phyloP scores from a whole-genome alignment of 2,888 invertebrate genomes.

The Glaucopsyche alexis region DNA sequence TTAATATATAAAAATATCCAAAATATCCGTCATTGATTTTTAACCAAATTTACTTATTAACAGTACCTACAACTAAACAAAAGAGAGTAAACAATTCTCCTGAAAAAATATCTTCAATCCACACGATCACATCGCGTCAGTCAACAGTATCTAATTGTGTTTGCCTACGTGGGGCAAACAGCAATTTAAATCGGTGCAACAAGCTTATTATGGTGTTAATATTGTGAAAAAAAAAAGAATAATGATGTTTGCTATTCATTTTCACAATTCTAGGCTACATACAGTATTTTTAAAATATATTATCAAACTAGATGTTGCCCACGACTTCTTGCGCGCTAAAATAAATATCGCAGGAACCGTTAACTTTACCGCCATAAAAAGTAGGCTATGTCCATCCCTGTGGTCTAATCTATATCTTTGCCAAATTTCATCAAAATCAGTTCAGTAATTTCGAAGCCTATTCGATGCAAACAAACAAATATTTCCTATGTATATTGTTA shows the following conservation, averaged over 20 bases:
- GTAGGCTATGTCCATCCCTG: too few species aligned
- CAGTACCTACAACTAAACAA: not conserved
- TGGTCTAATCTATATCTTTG: too few species aligned
- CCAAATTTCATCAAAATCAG: too few species aligned
- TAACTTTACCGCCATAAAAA: too few species aligned
- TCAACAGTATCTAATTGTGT: slow-evolving; percentile 58
- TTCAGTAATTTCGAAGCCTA: too few species aligned
- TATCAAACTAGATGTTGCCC: too few species aligned
- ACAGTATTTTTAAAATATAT: not conserved
- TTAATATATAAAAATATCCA: too few species aligned
- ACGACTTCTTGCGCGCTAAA: too few species aligned
- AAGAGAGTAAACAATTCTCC: slow-evolving; percentile 36
- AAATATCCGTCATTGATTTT: too few species aligned
- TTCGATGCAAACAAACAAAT: too few species aligned
- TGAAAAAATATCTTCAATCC: slow-evolving; percentile 57
- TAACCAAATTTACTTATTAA: not conserved
- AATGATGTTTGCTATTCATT: not conserved
- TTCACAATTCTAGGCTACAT: not conserved
- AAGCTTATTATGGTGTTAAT: slow-evolving; percentile 11
- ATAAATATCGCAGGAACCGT: too few species aligned
- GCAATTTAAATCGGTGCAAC: slow-evolving; percentile 21
- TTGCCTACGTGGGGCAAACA: slow-evolving; percentile 44
- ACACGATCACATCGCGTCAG: slow-evolving; percentile 54
- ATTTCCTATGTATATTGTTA: too few species aligned
- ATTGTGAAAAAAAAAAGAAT: not conserved